Evolutionary conservation across 92 coral and sea anemone species (phyloP).

Genomic region (Virgularia gustaviana): DNA sequence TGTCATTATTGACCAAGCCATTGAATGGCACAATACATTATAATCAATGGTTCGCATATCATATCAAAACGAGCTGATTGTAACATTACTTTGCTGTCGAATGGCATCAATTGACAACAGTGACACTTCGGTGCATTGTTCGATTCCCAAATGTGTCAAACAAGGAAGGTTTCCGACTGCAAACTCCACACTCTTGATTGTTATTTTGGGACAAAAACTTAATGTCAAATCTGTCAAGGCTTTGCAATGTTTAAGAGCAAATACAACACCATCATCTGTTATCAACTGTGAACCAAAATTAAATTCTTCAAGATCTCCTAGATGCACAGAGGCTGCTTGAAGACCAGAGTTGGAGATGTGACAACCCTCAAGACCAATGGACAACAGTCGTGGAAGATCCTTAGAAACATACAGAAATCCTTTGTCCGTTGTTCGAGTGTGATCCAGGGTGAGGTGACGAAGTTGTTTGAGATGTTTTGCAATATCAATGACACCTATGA

Average conservation of each 20-base stretch:
- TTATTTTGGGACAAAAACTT: constrained; percentile 62
- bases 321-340: constrained; percentile 55
- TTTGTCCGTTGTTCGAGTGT: constrained; percentile 69
- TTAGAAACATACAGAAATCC: constrained; percentile 76
- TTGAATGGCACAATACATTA: no score
- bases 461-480: constrained; percentile 77
- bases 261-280: constrained; percentile 68
- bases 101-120: constrained; percentile 62
- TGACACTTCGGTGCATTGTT: constrained; percentile 67
- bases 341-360: constrained; percentile 74
- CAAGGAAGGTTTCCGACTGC: constrained; percentile 67
- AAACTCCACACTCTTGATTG: constrained; percentile 57
- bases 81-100: constrained; percentile 54
- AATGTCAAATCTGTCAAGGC: constrained; percentile 82
- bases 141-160: constrained; percentile 82
- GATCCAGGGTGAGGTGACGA: constrained; percentile 72
- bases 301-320: constrained; percentile 69
- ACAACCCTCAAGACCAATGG: constrained; percentile 81
- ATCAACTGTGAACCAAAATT: constrained; percentile 79
- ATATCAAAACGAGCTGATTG: constrained; percentile 59
- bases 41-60: not conserved
- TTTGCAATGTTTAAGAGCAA: constrained; percentile 58
- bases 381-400: constrained; percentile 63
- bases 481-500: constrained; percentile 68
- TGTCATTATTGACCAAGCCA: no score